Evolutionary conservation across 2,113 vertebrate species (phyloP).

Genomic region (Cromileptes altivelis): DNA sequence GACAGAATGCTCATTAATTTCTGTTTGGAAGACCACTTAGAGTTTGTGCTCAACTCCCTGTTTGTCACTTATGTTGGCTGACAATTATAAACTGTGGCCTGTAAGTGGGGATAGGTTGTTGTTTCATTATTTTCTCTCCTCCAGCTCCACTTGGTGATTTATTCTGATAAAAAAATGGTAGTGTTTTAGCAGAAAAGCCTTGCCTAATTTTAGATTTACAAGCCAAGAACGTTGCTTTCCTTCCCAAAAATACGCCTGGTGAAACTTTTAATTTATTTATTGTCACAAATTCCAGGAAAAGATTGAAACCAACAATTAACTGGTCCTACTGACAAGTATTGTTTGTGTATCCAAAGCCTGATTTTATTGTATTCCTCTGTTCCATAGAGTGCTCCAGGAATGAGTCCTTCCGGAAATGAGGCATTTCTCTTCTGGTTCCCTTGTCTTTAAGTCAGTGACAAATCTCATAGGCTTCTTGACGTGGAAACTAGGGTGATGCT

Average conservation of each 20-base stretch:
- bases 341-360: not conserved
- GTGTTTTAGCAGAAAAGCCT: not conserved
- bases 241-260: not conserved
- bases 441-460: no score
- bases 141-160: slow-evolving; percentile 2
- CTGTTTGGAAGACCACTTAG: slow-evolving; percentile 10
- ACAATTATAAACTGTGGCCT: slow-evolving; percentile 21
- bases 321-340: not conserved
- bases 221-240: not conserved
- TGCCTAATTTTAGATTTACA: not conserved
- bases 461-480: no score
- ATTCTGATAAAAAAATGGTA: not conserved
- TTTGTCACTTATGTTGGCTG: slow-evolving; percentile 10
- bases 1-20: slow-evolving; percentile 36
- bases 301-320: not conserved
- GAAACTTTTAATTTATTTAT: not conserved
- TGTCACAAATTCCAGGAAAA: not conserved
- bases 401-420: no score
- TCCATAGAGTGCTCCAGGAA: no score
- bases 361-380: not conserved
- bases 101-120: not conserved
- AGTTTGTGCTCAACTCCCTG: slow-evolving; percentile 1
- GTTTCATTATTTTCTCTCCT: not conserved
- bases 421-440: no score
- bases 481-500: no score